phyloP scores from a whole-genome alignment of 1,140 invertebrate species.

The Trachelipus rathkii region DNA sequence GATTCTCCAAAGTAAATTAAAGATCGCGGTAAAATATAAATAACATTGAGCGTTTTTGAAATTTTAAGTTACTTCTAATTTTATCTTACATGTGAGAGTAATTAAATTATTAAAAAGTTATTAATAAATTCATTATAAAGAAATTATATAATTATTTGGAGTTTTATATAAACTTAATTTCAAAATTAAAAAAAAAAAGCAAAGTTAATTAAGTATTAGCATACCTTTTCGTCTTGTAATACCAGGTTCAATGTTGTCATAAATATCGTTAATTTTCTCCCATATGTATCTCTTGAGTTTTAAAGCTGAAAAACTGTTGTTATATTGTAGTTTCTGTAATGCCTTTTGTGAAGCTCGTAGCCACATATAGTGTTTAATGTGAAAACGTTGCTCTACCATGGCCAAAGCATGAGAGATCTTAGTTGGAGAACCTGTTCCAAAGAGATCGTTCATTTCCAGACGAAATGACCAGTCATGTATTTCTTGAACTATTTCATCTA shows the following conservation, averaged over 20 bases:
- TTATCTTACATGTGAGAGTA: too few species aligned
- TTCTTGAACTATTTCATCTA: conserved; percentile 58
- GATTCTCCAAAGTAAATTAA: too few species aligned
- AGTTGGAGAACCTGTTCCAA: conserved; percentile 8
- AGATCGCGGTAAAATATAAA: too few species aligned
- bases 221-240: conserved; percentile 35
- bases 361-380: conserved; percentile 31
- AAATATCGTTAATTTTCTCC: conserved; percentile 29
- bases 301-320: conserved; percentile 18
- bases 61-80: too few species aligned
- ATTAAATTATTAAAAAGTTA: too few species aligned
- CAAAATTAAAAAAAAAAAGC: too few species aligned
- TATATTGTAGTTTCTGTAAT: conserved; percentile 17
- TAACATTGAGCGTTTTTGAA: too few species aligned
- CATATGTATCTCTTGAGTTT: conserved; percentile 32
- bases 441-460: conserved; percentile 34
- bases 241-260: conserved; percentile 34
- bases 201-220: not conserved
- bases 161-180: too few species aligned
- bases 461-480: conserved; percentile 53
- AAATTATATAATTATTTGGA: too few species aligned
- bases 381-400: conserved; percentile 22
- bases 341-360: conserved; percentile 25
- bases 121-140: too few species aligned
- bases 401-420: conserved; percentile 3